Evolutionary conservation across 2,888 invertebrate genomes (phyloP), one percentile per base, ranked within the genome.

Genomic region (Hymenopus coronatus): DNA sequence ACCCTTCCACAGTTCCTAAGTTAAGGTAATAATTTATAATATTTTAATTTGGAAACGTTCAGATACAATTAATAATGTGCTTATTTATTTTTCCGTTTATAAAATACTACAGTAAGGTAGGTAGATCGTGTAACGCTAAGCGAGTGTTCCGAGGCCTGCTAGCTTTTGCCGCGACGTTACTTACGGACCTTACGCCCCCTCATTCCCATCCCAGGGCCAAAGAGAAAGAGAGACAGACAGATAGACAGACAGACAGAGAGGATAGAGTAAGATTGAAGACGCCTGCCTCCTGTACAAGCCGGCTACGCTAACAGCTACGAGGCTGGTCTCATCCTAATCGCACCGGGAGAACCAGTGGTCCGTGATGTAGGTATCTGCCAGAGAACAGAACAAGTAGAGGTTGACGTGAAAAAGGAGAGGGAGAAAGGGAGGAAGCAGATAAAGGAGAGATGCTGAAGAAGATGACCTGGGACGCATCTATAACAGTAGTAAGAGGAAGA

Each of bases 261-360:
- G 30, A 30, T 87, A 82, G 82, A 87, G 87, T 70, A 82, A 87
- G 87, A 87, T 87, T 87, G 87, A 87, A 87, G 87, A 87, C 87
- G 87, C 87, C 87, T 87, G 81, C 82, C 87, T 87, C 87, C 87
- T 87, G 87, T 87, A 87, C 82, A 87, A 87, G 87, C 54, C 54
- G 20, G 54, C 82, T 82, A 82, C 82, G 87, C 82, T 82, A 87
- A 87, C 82, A 82, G 54, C 54, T 2, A 70, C 54, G 54, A 70
- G 54, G 54, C 54, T 70, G 54, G 25, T 70, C 54, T 70, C 54
- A 15, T 70, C 54, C 54, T 70, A 25, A 70, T 70, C 20, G 54
- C 54, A 25, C 54, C 25, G 54, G 54, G 54, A 70, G 25, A 70
- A 70, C 54, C 54, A 70, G 20, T 70, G 54, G 54, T 70, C 54